These are phyloP conservation scores for Conistra vaccinii DNA, from an alignment of 2,888 invertebrate genomes.

Conservation along the genomic window DNA sequence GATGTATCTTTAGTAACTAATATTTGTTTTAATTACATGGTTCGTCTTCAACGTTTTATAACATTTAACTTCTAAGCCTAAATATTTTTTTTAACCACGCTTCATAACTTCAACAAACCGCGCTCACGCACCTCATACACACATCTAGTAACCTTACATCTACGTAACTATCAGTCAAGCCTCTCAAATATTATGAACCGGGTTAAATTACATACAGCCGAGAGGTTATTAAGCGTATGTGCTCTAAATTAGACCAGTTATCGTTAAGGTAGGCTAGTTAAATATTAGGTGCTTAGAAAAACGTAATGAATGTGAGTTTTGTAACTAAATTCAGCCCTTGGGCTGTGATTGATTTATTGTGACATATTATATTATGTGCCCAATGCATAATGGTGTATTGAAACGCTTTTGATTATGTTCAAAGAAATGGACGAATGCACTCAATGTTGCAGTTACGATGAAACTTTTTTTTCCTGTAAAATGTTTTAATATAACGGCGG, in stretches of 20 bases:
- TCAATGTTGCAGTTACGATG: background rate
- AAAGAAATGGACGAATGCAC: background rate
- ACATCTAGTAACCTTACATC: slow-evolving; percentile 46
- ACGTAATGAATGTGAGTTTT: background rate
- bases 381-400: background rate
- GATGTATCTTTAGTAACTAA: background rate
- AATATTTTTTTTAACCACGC: background rate
- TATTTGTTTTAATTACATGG: background rate
- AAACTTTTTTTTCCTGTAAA: no score
- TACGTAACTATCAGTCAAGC: slow-evolving; percentile 57
- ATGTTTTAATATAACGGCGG: no score
- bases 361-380: background rate
- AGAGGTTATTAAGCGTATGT: slow-evolving; percentile 41
- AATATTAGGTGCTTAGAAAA: slow-evolving; percentile 4
- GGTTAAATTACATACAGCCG: slow-evolving; percentile 61
- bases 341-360: slow-evolving; percentile 12
- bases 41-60: background rate
- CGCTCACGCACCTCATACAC: background rate
- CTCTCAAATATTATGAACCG: slow-evolving; percentile 44
- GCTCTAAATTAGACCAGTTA: slow-evolving; percentile 53
- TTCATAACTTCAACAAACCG: background rate
- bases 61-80: background rate
- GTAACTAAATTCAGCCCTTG: slow-evolving; percentile 21
- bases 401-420: background rate
- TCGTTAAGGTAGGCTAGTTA: slow-evolving; percentile 4